Evolutionary conservation across 2,113 vertebrate genomes (phyloP), one percentile per base, ranked within the genome.

Genomic region (Ceyx margarethae): DNA sequence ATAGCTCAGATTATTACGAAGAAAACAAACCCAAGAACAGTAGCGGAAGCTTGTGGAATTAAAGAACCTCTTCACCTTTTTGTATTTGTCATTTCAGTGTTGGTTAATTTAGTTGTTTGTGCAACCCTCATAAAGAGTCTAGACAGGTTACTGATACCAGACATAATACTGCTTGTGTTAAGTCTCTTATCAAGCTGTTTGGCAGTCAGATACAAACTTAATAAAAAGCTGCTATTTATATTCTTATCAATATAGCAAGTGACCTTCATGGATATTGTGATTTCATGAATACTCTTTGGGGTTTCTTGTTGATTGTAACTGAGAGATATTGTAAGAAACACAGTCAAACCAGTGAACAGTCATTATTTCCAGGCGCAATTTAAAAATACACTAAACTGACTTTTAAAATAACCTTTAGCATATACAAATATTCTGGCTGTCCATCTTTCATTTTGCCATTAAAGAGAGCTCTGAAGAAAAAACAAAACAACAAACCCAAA

Each of bases 71-170:
- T 66, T 43, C 26, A 48, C 61, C 53, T 82, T 89, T 60, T 64
- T 82, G 91, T 83, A 56, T 67, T 22, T 89, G 72, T 35, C 33
- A 74, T 94, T 71, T 89, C 56, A 67, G 15, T 46, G 35, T 78
- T 87, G 81, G 45, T 54, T 87, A 58, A 75, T 80, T 62, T 22
- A 80, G 50, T 54, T 95, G 87, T 94, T 96, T 94, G 53, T 92
- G 72, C 48, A 89, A 92, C 54, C 6, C 29, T 93, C 65, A 77
- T 87, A 93, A 96, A 96, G 94, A 96, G 88, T 83, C 72, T 81
- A 91, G 91, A 91, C 76, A 78, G 29, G 90, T 95, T 95, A 88
- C 85, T 88, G 88, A 95, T 95, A 95, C n/a, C 82, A 95, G 92
- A 91, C 96, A 89, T 89, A 91, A 92, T 94, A 91, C 75, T 85